These are phyloP conservation scores for Trididemnum clinides DNA, from an alignment of 23 tunicate species.

Conservation along the genomic window DNA sequence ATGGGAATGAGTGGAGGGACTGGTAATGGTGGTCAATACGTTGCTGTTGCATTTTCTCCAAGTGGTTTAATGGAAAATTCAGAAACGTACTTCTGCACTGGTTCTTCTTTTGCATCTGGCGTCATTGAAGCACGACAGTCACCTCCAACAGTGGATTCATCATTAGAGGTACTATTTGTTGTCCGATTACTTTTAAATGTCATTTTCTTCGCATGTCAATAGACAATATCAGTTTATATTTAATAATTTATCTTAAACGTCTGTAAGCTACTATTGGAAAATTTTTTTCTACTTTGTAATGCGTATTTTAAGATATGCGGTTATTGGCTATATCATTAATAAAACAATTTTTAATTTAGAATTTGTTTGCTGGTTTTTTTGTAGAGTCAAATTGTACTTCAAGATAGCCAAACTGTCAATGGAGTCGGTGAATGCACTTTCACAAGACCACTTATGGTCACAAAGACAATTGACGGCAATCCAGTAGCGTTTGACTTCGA, in stretches of 20 bases:
- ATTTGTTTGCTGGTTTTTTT: neutral
- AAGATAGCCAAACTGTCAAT: too few species aligned
- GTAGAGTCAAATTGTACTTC: too few species aligned
- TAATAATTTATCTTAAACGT: neutral
- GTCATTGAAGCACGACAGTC: conserved; percentile 23
- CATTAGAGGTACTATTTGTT: neutral
- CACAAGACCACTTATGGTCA: conserved; percentile 18
- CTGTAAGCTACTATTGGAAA: too few species aligned
- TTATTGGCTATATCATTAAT: neutral
- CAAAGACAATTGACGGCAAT: neutral
- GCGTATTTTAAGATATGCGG: neutral
- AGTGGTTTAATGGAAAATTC: conserved; percentile 42
- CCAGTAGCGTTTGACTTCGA: conserved; percentile 1
- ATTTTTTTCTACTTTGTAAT: neutral
- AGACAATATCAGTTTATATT: neutral
- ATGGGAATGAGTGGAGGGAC: conserved; percentile 65
- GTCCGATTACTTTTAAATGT: neutral
- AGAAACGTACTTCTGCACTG: conserved; percentile 72
- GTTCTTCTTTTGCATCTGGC: conserved; percentile 33
- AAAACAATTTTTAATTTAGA: neutral
- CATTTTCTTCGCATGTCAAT: neutral
- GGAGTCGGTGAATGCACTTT: conserved; percentile 26
- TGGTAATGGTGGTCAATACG: conserved; percentile 44
- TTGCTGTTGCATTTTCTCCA: conserved; percentile 62
- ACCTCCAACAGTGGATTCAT: neutral